Evolutionary conservation across 2,797 vertebrate species (phyloP).

Genomic region (Chaetophractus vellerosus): DNA sequence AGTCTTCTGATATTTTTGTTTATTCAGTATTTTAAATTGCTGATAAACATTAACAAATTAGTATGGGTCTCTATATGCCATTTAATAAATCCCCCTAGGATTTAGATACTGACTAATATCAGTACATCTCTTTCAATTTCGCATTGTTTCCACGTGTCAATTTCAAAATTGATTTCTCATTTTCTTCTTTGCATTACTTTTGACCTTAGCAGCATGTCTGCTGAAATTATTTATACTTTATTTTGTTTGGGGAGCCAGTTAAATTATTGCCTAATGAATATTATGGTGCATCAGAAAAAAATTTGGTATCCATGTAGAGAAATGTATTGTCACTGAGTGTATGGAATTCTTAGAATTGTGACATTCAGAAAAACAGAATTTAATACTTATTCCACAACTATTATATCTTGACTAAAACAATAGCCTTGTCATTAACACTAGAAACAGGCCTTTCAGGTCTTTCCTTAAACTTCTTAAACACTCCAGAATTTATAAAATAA

Average conservation of each 20-base stretch:
- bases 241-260: background rate
- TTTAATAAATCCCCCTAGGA: constrained; percentile 20
- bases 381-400: background rate
- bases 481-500: constrained; percentile 1
- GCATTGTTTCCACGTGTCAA: background rate
- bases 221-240: constrained; percentile 46
- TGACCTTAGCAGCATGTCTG: background rate
- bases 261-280: constrained; percentile 39
- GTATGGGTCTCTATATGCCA: background rate
- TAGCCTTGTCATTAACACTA: background rate
- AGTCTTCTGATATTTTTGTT: background rate
- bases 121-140: background rate
- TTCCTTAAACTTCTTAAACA: background rate
- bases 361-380: background rate
- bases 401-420: constrained; percentile 30
- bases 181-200: constrained; percentile 39
- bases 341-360: background rate
- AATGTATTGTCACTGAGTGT: background rate
- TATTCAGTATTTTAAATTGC: background rate
- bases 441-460: background rate
- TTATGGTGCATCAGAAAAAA: constrained; percentile 28
- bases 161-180: constrained; percentile 8
- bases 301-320: background rate
- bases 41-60: constrained; percentile 13
- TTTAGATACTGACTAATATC: background rate